phyloP scores from a whole-genome alignment of 2,888 invertebrate genomes.

The Mamestra brassicae region DNA sequence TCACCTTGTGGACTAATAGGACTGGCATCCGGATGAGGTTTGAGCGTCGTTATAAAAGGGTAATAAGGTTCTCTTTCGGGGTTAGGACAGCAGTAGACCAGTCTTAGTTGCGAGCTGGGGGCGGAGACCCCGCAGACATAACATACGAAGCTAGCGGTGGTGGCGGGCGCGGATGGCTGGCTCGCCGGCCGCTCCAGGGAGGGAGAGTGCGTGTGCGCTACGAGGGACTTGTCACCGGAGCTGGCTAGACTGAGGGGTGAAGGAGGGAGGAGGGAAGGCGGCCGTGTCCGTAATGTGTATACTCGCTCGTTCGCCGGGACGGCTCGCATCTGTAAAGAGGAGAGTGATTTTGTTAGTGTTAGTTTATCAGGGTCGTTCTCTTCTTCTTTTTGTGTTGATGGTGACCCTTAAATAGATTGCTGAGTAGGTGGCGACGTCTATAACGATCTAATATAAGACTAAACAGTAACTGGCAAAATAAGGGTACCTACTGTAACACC shows the following conservation, averaged over 20 bases:
- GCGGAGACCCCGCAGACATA: constrained; percentile 97
- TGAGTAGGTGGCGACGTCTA: too few relatives aligned
- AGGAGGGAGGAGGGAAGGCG: constrained; percentile 90
- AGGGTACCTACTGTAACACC: not conserved
- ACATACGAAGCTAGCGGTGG: constrained; percentile 94
- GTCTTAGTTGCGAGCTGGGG: constrained; percentile 94
- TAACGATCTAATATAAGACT: too few relatives aligned
- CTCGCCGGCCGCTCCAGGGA: constrained; percentile 78
- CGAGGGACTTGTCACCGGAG: constrained; percentile 85
- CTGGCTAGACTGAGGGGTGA: constrained; percentile 87
- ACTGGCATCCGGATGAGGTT: constrained; percentile 96
- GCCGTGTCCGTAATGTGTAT: constrained; percentile 95
- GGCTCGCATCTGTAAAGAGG: constrained; percentile 91
- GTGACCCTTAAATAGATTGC: too few relatives aligned
- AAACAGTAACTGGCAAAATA: not conserved
- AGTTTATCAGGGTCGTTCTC: not conserved
- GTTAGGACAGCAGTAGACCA: constrained; percentile 96
- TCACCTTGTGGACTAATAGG: constrained; percentile 96
- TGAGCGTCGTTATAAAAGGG: constrained; percentile 96
- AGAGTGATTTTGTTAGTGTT: not conserved
- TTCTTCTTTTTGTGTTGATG: too few relatives aligned
- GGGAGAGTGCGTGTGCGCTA: constrained; percentile 81
- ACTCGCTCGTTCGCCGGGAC: constrained; percentile 94
- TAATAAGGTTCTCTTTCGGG: constrained; percentile 97
- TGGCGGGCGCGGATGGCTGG: constrained; percentile 71